Base-by-base conservation (phyloP, 2,113 vertebrate genomes). In the Cyprinodon variegatus region DNA sequence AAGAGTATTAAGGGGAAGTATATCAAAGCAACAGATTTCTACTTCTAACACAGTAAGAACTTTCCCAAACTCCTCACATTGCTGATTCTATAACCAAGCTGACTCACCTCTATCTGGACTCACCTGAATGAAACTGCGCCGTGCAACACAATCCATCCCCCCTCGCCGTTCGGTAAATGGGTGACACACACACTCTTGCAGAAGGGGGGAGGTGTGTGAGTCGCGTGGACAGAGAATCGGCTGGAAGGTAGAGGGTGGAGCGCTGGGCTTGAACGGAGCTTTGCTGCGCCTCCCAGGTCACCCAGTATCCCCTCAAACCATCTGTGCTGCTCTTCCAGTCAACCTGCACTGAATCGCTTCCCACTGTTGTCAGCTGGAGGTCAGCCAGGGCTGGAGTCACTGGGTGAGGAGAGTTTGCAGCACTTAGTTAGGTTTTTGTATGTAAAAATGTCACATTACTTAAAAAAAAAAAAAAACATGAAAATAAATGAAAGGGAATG, bases 61-160 rank as follows among this genome's bases (percentile, higher is more conserved):
- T 41, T 11, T 10, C 9, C 17, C 48, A 53, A 4, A 17, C 48
- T 53, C 17, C 14, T 10, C 17, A 53, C 17, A 20, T 20, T n/a
- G 17, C 50, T 8, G 9, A 53, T 53, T 53, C 14, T 2, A 53
- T n/a, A 53, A 5, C 29, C 40, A 29, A 65, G 43, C 7, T n/a
- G 2, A 46, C 11, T 45, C 11, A 60, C 1, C 2, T 11, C 17
- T 20, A 29, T 22, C 4, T 43, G 65, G 81, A 84, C 86, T 84
- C 61, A 96, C 96, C 94, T 84, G 93, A 94, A 66, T 92, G 86
- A 84, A 91, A 79, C 77, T 17, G 91, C 22, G 93, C 88, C 0
- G 71, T 85, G 86, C 95, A 95, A 74, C 96, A 98, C 3, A 96
- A 90, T 11, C 93, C 92, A 11, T 83, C 88, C 9, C 96, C 96